phyloP scores from a whole-genome alignment of 2,797 vertebrate species.

The Remorina albescens region DNA sequence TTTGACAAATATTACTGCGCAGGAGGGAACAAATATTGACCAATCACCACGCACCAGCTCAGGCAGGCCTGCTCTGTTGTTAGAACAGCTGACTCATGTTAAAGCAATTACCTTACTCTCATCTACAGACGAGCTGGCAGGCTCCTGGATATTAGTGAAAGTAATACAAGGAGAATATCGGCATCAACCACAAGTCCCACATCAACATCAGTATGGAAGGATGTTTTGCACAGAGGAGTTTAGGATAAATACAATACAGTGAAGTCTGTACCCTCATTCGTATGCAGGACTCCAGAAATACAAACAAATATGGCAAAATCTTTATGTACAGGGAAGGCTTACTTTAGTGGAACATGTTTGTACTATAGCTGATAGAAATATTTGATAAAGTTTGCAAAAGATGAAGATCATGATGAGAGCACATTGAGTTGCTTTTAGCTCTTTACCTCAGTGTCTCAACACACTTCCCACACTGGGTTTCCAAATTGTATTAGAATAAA shows the following conservation, averaged over 20 bases:
- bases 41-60: slow-evolving; percentile 13
- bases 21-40: neutral
- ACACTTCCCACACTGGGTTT: neutral
- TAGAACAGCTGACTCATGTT: slow-evolving; percentile 2
- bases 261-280: neutral
- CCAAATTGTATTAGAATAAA: neutral
- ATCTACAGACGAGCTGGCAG: neutral
- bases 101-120: neutral
- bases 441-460: neutral
- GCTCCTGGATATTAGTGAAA: neutral
- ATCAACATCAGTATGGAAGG: neutral
- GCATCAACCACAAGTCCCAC: neutral
- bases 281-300: too few species aligned
- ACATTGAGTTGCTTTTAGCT: neutral
- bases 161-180: neutral
- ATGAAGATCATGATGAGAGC: neutral
- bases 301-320: too few species aligned
- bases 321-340: neutral
- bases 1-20: neutral
- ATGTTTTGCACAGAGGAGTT: neutral
- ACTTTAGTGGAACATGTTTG: neutral
- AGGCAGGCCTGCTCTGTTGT: neutral
- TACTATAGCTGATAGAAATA: neutral
- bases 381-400: neutral
- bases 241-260: neutral